phyloP scores from a whole-genome alignment of 2,888 invertebrate genomes.

The Priapulus caudatus region DNA sequence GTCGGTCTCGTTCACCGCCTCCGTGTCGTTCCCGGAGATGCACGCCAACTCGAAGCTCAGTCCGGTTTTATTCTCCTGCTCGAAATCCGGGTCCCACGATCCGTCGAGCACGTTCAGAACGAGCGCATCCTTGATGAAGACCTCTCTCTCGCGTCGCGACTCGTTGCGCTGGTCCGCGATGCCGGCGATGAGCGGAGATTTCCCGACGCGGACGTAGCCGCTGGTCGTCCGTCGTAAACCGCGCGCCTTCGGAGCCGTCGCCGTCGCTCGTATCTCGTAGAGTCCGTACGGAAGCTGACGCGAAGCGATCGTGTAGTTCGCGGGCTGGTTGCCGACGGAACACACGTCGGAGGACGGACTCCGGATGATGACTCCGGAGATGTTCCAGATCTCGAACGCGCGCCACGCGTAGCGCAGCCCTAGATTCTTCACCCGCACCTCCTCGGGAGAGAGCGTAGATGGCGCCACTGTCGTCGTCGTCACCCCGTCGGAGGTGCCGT shows the following conservation, averaged over 20 bases:
- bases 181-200: background rate
- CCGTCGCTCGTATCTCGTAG: background rate
- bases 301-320: background rate
- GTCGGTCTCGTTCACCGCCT: background rate
- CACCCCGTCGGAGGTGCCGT: no score
- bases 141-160: background rate
- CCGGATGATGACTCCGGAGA: background rate
- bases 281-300: background rate
- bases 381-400: background rate
- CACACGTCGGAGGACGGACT: background rate
- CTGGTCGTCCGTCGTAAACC: background rate
- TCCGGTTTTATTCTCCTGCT: background rate
- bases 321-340: background rate
- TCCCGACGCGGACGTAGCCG: background rate
- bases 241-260: background rate
- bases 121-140: background rate
- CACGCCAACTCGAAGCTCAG: background rate
- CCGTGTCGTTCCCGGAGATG: background rate
- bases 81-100: background rate
- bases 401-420: background rate
- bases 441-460: no score
- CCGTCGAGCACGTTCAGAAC: background rate
- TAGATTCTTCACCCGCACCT: no score
- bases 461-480: background rate
- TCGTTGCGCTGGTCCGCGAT: background rate